Base-by-base conservation (phyloP, 2,888 invertebrate genomes). In the Drosophila koepferae region DNA sequence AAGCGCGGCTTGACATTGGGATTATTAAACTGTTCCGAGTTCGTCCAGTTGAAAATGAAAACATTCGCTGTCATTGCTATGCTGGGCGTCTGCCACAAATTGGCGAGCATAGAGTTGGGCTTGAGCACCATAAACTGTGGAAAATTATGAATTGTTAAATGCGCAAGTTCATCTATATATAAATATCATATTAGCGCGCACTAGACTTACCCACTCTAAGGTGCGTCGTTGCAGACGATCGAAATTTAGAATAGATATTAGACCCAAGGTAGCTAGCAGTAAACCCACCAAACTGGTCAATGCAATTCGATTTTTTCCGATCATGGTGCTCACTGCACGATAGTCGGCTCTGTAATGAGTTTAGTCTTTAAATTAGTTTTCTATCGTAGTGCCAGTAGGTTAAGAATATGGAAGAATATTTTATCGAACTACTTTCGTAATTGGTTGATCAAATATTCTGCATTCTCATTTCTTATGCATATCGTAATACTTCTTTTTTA, bases 41-140 rank as follows among this genome's bases (percentile, higher is more conserved):
- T 97, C 6, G 96, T 96, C 97, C 97, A 97, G 91, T 97, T 97
- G 91, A 95, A 96, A 75, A 96, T 94, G 89, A 95, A 96, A 53
- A 97, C 93, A 80, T 96, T 95, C 58, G 96, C 91, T 75, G 92
- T 93, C 1, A 96, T 91, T 0, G 95, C 95, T 14, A 96, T 91
- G 0, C 94, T 94, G 0, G 96, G 95, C 38, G 94, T 94, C 82
- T 94, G 93, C 98, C 97, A 98, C 18, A 91, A 73, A 41, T 81
- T 78, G 1, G 72, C 74, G 7, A 91, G 72, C 72, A 82, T 75
- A 18, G 96, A 95, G 2, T 93, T 93, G 0, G 96, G 95, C 0
- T 94, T 92, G 38, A 97, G 88, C 0, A 94, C 93, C 77, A 96
- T 91, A 93, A 95, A 94, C 96, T 95, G 91, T 0, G 6, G 10